Evolutionary conservation across 2,888 invertebrate genomes (phyloP).

Genomic region (Fragum whitleyi): DNA sequence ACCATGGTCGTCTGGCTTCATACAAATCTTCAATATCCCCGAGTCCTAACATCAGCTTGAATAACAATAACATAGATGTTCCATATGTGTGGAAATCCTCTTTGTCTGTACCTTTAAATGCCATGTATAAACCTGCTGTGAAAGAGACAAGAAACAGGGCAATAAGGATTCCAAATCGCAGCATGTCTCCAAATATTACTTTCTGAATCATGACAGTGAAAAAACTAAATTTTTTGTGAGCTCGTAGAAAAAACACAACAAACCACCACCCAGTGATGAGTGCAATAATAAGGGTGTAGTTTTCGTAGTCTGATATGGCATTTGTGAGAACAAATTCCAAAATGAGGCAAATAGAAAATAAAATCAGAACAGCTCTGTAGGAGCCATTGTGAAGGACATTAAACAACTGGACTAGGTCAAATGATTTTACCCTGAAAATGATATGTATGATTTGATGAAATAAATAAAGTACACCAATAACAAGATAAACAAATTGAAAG

Average conservation of each 20-base stretch:
- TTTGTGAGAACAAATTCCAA: conserved; percentile 61
- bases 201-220: conserved; percentile 78
- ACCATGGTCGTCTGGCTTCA: conserved; percentile 70
- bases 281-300: conserved; percentile 69
- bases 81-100: conserved; percentile 65
- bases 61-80: conserved; percentile 71
- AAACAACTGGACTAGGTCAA: conserved; percentile 41
- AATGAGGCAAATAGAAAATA: conserved; percentile 67
- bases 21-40: conserved; percentile 67
- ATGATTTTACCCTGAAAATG: conserved; percentile 49
- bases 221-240: conserved; percentile 74
- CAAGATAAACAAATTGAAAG: conserved; percentile 50
- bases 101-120: conserved; percentile 63
- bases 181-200: conserved; percentile 70
- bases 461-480: conserved; percentile 60
- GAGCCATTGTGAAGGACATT: conserved; percentile 61
- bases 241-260: conserved; percentile 72
- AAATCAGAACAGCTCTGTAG: conserved; percentile 58
- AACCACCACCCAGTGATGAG: conserved; percentile 77
- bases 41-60: conserved; percentile 76
- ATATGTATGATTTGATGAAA: conserved; percentile 49
- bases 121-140: conserved; percentile 73
- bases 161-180: conserved; percentile 72
- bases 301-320: conserved; percentile 42
- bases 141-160: conserved; percentile 71